Percentiles rank a stretch among this genome's conserved stretches.
Evolutionary conservation across 1,140 invertebrate species (phyloP).

Genomic region (Rhyacophila brunnea): DNA sequence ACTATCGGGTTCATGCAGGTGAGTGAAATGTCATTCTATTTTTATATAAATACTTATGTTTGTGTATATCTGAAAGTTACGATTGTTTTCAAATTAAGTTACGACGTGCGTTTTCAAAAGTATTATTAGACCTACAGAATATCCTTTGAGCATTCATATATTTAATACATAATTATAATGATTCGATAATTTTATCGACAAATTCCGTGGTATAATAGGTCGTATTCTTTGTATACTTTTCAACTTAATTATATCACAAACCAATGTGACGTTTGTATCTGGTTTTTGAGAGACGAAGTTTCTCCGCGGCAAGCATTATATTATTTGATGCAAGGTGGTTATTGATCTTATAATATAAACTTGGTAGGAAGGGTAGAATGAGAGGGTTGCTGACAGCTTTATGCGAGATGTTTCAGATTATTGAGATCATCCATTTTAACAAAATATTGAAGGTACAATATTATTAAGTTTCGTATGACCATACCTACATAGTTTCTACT

Average conservation of each 20-base stretch:
- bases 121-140: too few relatives aligned
- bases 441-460: too few relatives aligned
- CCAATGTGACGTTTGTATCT: not conserved
- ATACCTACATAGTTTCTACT: too few relatives aligned
- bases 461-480: too few relatives aligned
- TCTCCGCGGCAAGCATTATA: constrained; percentile 11
- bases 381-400: not conserved
- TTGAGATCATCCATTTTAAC: too few relatives aligned
- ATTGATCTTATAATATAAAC: constrained; percentile 25
- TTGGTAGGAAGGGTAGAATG: constrained; percentile 11
- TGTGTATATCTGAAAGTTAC: not conserved
- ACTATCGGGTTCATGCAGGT: constrained; percentile 56
- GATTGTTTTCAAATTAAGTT: not conserved
- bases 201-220: too few relatives aligned
- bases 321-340: constrained; percentile 34
- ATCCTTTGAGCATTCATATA: too few relatives aligned
- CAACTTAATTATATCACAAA: too few relatives aligned
- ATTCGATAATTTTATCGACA: too few relatives aligned
- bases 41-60: constrained; percentile 2
- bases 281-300: constrained; percentile 3
- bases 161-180: too few relatives aligned
- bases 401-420: not conserved
- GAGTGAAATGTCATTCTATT: constrained; percentile 29
- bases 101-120: not conserved
- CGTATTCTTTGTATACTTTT: too few relatives aligned